Percentiles rank a stretch among this genome's conserved stretches.
Evolutionary conservation across 2,113 vertebrate species (phyloP).

Genomic region (Dinomys branickii): DNA sequence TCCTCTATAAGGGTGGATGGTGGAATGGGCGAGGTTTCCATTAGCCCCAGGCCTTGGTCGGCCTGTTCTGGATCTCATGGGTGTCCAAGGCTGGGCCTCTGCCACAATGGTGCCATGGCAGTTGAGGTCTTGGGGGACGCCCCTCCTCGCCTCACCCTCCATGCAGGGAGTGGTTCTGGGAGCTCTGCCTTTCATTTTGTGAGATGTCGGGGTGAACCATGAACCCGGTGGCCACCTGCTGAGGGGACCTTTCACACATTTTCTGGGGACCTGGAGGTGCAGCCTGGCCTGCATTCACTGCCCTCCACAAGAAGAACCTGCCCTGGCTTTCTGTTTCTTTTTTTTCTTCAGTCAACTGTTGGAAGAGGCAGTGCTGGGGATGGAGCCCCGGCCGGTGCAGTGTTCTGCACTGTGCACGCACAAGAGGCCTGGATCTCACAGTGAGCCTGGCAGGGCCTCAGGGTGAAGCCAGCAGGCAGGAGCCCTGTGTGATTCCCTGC

Average conservation of each 20-base stretch:
- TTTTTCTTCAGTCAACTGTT: background rate
- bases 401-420: too few species aligned
- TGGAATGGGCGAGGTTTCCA: fast-evolving
- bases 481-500: background rate
- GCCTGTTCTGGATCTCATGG: fast-evolving
- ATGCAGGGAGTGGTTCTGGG: too few species aligned
- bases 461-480: background rate
- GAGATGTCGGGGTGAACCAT: background rate
- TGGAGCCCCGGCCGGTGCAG: fast-evolving
- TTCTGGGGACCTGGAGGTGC: background rate
- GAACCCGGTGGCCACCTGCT: too few species aligned
- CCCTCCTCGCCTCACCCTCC: fast-evolving
- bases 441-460: background rate
- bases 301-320: too few species aligned
- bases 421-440: background rate
- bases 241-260: too few species aligned
- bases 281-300: background rate
- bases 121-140: fast-evolving
- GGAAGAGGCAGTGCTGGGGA: background rate
- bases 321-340: background rate
- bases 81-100: background rate
- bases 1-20: background rate
- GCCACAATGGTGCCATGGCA: fast-evolving
- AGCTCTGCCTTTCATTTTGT: background rate
- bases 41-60: too few species aligned